Evolutionary conservation across 2,888 invertebrate species (phyloP), one percentile per base, ranked within the genome.

Genomic region (Lamellibrachia satsuma): DNA sequence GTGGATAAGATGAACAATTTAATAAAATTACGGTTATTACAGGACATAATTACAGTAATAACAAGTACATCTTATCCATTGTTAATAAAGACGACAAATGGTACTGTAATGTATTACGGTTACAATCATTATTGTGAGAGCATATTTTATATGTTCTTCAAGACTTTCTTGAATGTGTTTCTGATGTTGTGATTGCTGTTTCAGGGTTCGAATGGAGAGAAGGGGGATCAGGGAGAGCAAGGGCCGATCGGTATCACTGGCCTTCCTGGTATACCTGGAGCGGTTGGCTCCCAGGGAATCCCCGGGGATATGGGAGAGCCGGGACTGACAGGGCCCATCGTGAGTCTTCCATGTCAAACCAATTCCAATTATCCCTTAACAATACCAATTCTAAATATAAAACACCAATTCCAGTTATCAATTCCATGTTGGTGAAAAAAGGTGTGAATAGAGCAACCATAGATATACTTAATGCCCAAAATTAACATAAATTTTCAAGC

Each of bases 171-270:
- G 52, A n/a, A 55, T 9, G n/a, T 22, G 52, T 22, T 52, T 22
- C 55, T 39, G 22, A 52, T 57, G 91, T 52, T 7, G 3, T 91
- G 52, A 27, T 57, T 52, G 52, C n/a, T n/a, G 52, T 91, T 55
- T 52, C 52, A 91, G 91, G 91, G 55, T 9, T 11, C 22, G 8
- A 52, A 91, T 22, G 91, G 52, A 52, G 15, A 75, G 22, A 39
- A 90, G 57, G 93, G 93, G 7, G 90, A 93, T 9, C 39, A 51
- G 52, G 93, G 93, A 90, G 92, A 92, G 1, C 52, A 39, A 27
- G 93, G 93, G 7, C 93, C 92, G 7, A 91, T 90, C 22, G 93
- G 93, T 7, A 91, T 92, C 2, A 92, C 92, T 11, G 93, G 93
- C 7, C 93, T 90, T 22, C 92, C 93, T 22, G 91, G 91, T n/a